These are phyloP conservation scores for Apis cerana DNA, from an alignment of 1,140 invertebrate species.

Conservation along the genomic window DNA sequence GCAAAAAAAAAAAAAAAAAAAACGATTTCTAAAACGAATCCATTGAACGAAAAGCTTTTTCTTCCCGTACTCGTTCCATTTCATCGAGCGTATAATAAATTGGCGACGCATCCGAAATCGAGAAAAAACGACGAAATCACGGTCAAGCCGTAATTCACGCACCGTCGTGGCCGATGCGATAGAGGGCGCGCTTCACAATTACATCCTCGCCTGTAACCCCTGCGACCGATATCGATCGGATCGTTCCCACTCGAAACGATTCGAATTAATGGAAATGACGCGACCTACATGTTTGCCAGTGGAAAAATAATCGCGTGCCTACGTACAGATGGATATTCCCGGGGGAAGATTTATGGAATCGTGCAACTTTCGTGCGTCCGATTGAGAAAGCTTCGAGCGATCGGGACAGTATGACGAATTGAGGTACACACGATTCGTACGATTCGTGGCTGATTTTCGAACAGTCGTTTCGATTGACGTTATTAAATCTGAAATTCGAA, in stretches of 20 bases:
- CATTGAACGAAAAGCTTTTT: slow-evolving; percentile 40
- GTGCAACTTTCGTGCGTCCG: not conserved
- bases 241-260: slow-evolving; percentile 50
- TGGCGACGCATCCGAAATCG: slow-evolving; percentile 49
- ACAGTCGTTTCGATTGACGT: not conserved
- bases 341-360: slow-evolving; percentile 6
- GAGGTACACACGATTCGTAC: not conserved
- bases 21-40: slow-evolving; percentile 1
- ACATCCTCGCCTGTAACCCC: slow-evolving; percentile 24
- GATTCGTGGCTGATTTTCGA: not conserved
- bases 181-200: slow-evolving; percentile 51
- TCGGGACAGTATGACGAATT: not conserved
- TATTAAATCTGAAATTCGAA: not conserved
- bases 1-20: not conserved
- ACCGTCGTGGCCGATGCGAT: not conserved
- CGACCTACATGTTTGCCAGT: slow-evolving; percentile 34
- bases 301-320: slow-evolving; percentile 45
- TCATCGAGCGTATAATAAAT: slow-evolving; percentile 53
- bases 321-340: slow-evolving; percentile 3
- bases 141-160: slow-evolving; percentile 39
- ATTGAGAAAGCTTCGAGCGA: not conserved
- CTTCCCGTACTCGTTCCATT: slow-evolving; percentile 32
- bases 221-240: slow-evolving; percentile 31
- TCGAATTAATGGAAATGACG: slow-evolving; percentile 60
- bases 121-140: slow-evolving; percentile 36